These are phyloP conservation scores for Chrysaora quinquecirrha DNA, from an alignment of 30 jellyfish, hydroid and myxozoan species.

Conservation along the genomic window DNA sequence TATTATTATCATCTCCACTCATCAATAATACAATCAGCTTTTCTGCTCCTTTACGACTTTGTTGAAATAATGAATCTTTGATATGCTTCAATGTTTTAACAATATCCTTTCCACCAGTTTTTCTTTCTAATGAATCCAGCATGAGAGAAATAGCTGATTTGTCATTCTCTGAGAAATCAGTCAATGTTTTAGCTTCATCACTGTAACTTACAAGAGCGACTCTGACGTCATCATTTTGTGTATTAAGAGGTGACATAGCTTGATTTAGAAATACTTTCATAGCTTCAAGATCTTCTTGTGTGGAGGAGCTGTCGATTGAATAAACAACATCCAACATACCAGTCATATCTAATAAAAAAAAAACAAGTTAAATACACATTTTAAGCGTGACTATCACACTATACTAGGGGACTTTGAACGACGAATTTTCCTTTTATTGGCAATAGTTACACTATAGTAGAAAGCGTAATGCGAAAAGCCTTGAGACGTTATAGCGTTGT, in stretches of 20 bases:
- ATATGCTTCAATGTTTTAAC: constrained; percentile 30
- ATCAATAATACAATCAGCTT: constrained; percentile 27
- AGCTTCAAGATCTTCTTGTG: background rate
- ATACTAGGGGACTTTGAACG: too few relatives aligned
- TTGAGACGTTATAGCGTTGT: too few relatives aligned
- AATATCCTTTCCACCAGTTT: constrained; percentile 38
- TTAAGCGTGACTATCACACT: too few relatives aligned
- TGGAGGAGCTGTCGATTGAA: constrained; percentile 59
- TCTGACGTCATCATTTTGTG: constrained; percentile 15
- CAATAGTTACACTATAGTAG: too few relatives aligned
- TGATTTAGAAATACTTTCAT: constrained; percentile 38
- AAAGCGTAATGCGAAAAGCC: too few relatives aligned
- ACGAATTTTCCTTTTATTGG: too few relatives aligned
- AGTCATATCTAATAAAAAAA: constrained; percentile 27
- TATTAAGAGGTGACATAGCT: constrained; percentile 24
- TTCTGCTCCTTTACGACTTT: constrained; percentile 28
- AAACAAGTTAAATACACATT: background rate
- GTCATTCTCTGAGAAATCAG: too few relatives aligned
- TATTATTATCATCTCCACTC: constrained; percentile 25
- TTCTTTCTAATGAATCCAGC: constrained; percentile 26
- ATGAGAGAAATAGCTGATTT: constrained; percentile 7
- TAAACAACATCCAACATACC: constrained; percentile 42
- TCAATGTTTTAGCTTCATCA: background rate
- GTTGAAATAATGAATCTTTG: constrained; percentile 11
- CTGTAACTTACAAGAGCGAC: constrained; percentile 30